A percentile compares a stretch with the other conserved stretches of the same genome.
phyloP scores from a whole-genome alignment of 2,113 vertebrate genomes.

The Copsychus sechellarum region DNA sequence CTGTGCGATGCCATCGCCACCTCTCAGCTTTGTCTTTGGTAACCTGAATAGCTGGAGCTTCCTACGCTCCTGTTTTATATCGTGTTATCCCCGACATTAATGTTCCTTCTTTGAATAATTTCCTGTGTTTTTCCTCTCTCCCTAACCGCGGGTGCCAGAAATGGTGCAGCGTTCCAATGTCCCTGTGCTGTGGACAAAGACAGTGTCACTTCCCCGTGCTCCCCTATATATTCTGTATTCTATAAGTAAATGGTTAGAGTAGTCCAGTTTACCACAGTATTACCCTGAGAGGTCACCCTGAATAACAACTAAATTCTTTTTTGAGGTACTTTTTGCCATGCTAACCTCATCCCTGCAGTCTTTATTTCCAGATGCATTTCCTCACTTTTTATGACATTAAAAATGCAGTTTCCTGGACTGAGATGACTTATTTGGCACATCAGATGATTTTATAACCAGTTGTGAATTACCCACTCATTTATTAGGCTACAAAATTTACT shows the following conservation, averaged over 20 bases:
- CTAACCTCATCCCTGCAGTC: neutral
- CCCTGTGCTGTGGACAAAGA: neutral
- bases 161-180: neutral
- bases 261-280: neutral
- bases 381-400: neutral
- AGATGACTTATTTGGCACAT: neutral
- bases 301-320: neutral
- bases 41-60: neutral
- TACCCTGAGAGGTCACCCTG: neutral
- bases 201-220: neutral
- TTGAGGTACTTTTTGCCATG: neutral
- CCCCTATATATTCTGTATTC: neutral
- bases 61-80: neutral
- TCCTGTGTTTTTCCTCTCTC: neutral
- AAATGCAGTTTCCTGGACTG: neutral
- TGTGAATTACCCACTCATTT: neutral
- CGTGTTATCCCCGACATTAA: neutral
- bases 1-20: no score
- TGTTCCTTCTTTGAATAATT: neutral
- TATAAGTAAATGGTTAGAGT: neutral
- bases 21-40: neutral
- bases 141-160: neutral
- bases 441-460: neutral
- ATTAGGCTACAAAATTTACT: neutral
- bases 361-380: neutral